A percentile compares a stretch with the other conserved stretches of the same genome.
phyloP scores from a whole-genome alignment of 2,888 invertebrate species.

The Drosophila koepferae region DNA sequence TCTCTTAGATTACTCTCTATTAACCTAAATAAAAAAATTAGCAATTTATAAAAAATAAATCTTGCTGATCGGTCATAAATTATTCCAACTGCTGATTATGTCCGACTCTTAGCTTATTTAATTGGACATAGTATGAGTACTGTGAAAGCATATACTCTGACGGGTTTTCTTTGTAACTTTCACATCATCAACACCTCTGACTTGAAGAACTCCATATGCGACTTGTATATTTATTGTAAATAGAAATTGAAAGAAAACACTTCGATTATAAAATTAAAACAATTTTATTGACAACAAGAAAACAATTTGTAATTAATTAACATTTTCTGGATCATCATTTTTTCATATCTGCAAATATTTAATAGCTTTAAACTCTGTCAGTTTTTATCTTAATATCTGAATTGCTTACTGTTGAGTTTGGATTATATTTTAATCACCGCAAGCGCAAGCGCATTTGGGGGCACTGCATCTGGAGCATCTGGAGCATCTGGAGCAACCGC shows the following conservation, averaged over 20 bases:
- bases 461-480: background rate
- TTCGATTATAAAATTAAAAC: slow-evolving; percentile 26
- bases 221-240: background rate
- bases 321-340: too few relatives aligned
- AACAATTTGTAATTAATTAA: slow-evolving; percentile 6
- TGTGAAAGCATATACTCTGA: too few relatives aligned
- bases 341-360: slow-evolving; percentile 5
- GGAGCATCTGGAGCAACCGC: background rate
- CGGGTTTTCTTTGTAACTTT: too few relatives aligned
- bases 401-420: background rate
- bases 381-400: background rate
- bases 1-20: too few relatives aligned
- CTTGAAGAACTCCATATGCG: too few relatives aligned
- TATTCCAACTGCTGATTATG: too few relatives aligned
- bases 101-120: too few relatives aligned
- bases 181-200: too few relatives aligned
- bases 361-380: background rate
- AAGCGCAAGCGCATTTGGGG: background rate
- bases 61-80: too few relatives aligned
- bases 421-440: slow-evolving; percentile 8
- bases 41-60: too few relatives aligned
- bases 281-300: slow-evolving; percentile 44
- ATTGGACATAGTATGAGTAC: too few relatives aligned
- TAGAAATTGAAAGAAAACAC: slow-evolving; percentile 14
- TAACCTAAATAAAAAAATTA: too few relatives aligned